phyloP scores from a whole-genome alignment of 2,113 vertebrate genomes.

The Ageneiosus marmoratus region DNA sequence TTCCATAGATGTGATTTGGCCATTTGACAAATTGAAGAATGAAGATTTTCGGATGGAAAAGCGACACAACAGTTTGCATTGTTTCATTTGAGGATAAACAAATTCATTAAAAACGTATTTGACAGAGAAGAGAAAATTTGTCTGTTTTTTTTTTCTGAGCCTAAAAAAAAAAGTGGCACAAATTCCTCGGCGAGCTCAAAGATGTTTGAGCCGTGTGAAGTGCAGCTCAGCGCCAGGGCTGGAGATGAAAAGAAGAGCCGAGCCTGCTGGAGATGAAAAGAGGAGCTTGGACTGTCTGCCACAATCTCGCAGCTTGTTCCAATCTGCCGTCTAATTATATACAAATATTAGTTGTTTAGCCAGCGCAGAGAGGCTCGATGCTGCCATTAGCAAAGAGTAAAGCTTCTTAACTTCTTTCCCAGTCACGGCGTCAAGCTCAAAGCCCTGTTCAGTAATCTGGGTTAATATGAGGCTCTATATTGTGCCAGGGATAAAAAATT shows the following conservation, averaged over 20 bases:
- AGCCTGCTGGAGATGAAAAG: constrained; percentile 46
- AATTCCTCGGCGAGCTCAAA: constrained; percentile 51
- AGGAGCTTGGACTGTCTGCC: constrained; percentile 39
- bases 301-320: constrained; percentile 23
- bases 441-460: constrained; percentile 47
- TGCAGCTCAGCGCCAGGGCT: constrained; percentile 27
- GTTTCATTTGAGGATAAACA: not conserved
- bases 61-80: not conserved
- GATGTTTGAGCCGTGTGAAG: constrained; percentile 27
- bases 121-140: not conserved
- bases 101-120: not conserved
- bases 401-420: constrained; percentile 35
- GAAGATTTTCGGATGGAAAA: too few species aligned
- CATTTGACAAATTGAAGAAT: not conserved
- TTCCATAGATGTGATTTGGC: not conserved
- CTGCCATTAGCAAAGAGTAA: constrained; percentile 42
- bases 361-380: constrained; percentile 17
- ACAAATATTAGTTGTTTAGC: constrained; percentile 59
- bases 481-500: not conserved
- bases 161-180: constrained; percentile 4
- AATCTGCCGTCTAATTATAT: constrained; percentile 56
- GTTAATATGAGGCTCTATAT: constrained; percentile 13
- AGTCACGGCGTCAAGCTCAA: constrained; percentile 48
- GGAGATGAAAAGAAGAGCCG: constrained; percentile 46
- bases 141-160: not conserved